phyloP scores from a whole-genome alignment of 2,888 invertebrate genomes.

The Hipparchia sbordonii region DNA sequence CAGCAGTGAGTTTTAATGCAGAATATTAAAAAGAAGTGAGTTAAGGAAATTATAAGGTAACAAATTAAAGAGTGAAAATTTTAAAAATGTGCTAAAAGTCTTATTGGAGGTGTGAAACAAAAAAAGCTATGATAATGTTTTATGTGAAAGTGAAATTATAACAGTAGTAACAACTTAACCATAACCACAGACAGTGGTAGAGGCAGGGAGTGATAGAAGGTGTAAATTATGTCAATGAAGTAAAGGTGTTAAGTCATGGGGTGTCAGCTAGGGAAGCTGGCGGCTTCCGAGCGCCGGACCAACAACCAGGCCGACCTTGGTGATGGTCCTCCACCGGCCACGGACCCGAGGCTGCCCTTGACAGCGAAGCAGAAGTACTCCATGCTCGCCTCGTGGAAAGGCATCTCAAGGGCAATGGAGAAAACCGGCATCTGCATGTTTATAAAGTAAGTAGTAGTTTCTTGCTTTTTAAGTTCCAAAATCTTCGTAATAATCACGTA shows the following conservation, averaged over 20 bases:
- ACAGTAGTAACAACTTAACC: slow-evolving; percentile 4
- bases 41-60: not conserved
- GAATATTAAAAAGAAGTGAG: not conserved
- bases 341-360: slow-evolving; percentile 91
- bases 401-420: slow-evolving; percentile 94
- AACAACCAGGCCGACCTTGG: slow-evolving; percentile 68
- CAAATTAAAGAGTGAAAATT: slow-evolving; percentile 2
- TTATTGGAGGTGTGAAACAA: not conserved
- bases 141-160: slow-evolving; percentile 23
- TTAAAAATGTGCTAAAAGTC: not conserved
- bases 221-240: slow-evolving; percentile 38
- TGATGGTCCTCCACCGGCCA: slow-evolving; percentile 85
- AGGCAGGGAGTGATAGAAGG: not conserved
- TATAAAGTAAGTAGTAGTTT: slow-evolving; percentile 87
- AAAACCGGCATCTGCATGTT: slow-evolving; percentile 96
- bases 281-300: slow-evolving; percentile 79
- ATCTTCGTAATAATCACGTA: too few species aligned
- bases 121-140: slow-evolving; percentile 8
- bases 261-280: slow-evolving; percentile 90
- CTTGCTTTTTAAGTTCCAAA: too few species aligned
- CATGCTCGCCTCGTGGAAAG: slow-evolving; percentile 95
- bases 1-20: not conserved
- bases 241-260: slow-evolving; percentile 76
- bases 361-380: slow-evolving; percentile 94
- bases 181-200: not conserved